These are phyloP conservation scores for Eonycteris spelaea DNA, from an alignment of 2,113 vertebrate genomes.

Conservation along the genomic window DNA sequence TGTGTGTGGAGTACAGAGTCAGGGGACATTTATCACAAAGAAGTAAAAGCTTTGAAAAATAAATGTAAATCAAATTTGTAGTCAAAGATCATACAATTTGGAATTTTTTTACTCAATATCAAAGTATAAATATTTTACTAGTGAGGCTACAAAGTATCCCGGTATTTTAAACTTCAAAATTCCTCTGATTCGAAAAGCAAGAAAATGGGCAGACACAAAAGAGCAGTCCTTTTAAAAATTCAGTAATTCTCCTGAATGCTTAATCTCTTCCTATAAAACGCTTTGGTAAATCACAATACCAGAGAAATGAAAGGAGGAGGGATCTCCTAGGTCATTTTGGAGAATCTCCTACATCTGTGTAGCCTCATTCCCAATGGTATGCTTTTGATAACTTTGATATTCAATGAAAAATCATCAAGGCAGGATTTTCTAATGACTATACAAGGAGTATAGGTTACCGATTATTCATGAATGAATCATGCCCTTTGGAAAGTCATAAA, in stretches of 20 bases:
- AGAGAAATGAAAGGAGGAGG: not conserved
- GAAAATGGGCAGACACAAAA: not conserved
- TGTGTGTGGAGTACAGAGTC: not conserved
- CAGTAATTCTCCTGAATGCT: conserved; percentile 28
- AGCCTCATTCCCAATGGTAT: not conserved
- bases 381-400: conserved; percentile 23
- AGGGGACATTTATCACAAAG: not conserved
- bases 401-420: conserved; percentile 20
- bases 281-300: conserved; percentile 37
- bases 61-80: conserved; percentile 69
- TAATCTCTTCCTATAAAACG: conserved; percentile 20
- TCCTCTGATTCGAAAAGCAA: conserved; percentile 52
- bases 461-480: conserved; percentile 42
- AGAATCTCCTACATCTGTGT: not conserved
- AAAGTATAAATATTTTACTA: conserved; percentile 67
- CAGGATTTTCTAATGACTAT: conserved; percentile 28
- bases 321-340: not conserved
- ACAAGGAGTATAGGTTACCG: not conserved
- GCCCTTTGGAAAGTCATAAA: conserved; percentile 9
- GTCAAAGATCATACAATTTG: conserved; percentile 67
- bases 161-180: conserved; percentile 63
- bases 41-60: conserved; percentile 67
- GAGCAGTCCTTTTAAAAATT: conserved; percentile 45
- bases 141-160: conserved; percentile 51
- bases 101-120: conserved; percentile 61